Percentiles rank a stretch among this genome's conserved stretches.
Conservation (phyloP, 2,888 invertebrate species). For the Hybos culiciformis region DNA sequence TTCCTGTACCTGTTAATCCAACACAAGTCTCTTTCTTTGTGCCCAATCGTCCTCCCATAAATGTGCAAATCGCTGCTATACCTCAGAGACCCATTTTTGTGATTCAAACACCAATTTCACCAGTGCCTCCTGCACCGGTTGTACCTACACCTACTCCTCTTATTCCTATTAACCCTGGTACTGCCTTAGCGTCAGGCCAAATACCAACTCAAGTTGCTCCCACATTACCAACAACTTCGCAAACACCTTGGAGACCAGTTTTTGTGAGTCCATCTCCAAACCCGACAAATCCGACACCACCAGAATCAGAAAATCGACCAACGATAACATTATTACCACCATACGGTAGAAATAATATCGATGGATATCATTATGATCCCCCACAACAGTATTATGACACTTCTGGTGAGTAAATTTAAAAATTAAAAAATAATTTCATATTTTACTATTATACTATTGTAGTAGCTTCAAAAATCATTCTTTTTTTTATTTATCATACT, state of each 20-base stretch:
- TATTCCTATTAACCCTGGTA: neutral
- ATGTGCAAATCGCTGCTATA: neutral
- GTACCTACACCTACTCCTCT: neutral
- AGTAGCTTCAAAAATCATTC: no score
- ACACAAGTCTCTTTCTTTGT: neutral
- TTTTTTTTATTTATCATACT: no score
- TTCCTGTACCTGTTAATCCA: neutral
- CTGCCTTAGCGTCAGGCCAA: neutral
- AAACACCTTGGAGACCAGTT: slow-evolving; percentile 9
- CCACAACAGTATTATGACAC: no score
- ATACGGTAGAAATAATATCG: no score
- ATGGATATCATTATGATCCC: no score
- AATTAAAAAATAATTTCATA: no score
- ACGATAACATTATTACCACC: slow-evolving; percentile 1
- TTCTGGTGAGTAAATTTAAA: no score
- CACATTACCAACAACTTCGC: slow-evolving; percentile 10
- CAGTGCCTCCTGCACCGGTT: neutral
- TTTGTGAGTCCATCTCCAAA: neutral
- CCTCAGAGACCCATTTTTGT: neutral
- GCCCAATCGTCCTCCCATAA: neutral
- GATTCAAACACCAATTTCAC: neutral
- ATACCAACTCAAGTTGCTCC: slow-evolving; percentile 15
- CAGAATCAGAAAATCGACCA: neutral
- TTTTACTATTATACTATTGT: no score
- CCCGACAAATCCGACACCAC: neutral